phyloP scores from a whole-genome alignment of 2,113 vertebrate genomes.

The human (Homo sapiens) region DNA sequence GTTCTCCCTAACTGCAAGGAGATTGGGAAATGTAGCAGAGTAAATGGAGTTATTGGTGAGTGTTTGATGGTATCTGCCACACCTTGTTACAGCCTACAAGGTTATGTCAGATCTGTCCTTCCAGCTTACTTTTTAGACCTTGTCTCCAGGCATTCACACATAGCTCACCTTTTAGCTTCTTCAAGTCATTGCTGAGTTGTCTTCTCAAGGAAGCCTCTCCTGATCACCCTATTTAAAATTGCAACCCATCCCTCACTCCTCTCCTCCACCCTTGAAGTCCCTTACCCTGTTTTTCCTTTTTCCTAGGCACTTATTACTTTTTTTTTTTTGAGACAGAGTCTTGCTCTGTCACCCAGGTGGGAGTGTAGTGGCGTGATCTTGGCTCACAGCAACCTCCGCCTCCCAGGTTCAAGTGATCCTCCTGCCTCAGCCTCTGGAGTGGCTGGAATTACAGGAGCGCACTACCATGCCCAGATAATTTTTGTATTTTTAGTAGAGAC shows the following conservation, averaged over 20 bases:
- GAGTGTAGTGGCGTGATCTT: too few relatives aligned
- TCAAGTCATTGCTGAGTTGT: background rate
- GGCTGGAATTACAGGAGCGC: too few relatives aligned
- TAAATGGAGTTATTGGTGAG: background rate
- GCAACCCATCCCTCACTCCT: background rate
- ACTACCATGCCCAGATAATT: too few relatives aligned
- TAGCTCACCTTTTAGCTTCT: background rate
- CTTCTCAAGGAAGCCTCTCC: background rate
- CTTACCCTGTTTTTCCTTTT: background rate
- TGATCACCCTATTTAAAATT: background rate
- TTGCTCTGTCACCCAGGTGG: too few relatives aligned
- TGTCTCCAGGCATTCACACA: background rate
- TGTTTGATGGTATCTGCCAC: background rate
- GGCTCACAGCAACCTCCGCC: too few relatives aligned
- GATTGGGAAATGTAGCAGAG: background rate
- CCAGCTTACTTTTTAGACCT: background rate
- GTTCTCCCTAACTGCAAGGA: background rate
- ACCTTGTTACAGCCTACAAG: background rate
- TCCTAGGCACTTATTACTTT: background rate
- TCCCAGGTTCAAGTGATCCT: too few relatives aligned
- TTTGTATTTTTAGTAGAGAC: too few relatives aligned
- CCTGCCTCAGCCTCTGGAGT: too few relatives aligned
- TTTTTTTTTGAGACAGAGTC: too few relatives aligned
- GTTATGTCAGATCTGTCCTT: background rate
- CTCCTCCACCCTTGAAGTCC: too few relatives aligned